Evolutionary conservation across 1,140 invertebrate species (phyloP).

Genomic region (Anastatus disparis): DNA sequence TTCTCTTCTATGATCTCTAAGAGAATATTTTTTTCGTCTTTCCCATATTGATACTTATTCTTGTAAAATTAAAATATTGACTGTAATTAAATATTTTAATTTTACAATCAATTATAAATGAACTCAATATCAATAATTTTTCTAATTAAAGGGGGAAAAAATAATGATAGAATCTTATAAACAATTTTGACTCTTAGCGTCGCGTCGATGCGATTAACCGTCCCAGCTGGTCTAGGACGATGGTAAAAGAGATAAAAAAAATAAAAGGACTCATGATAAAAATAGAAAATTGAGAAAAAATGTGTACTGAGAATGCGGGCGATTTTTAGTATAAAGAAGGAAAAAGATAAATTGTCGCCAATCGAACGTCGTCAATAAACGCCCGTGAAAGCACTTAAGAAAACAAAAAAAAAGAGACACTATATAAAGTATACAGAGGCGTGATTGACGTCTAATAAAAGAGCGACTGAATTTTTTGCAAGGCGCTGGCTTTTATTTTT

Average conservation of each 20-base stretch:
- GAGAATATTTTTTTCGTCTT: no score
- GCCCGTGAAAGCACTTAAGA: background rate
- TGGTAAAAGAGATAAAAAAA: background rate
- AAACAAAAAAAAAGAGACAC: background rate
- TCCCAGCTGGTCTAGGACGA: conserved; percentile 29
- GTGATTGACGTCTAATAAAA: background rate
- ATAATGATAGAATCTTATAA: no score
- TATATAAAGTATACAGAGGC: no score
- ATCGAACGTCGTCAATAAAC: background rate
- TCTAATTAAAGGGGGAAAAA: no score
- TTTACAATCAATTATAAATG: no score
- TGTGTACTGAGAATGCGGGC: no score
- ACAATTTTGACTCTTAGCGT: background rate
- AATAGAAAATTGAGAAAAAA: background rate
- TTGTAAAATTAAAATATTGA: no score
- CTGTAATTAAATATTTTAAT: no score
- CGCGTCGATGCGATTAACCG: background rate
- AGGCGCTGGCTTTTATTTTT: conserved; percentile 28
- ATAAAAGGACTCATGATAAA: background rate
- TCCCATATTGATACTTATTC: no score
- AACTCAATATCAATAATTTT: no score
- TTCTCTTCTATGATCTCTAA: no score
- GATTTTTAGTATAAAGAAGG: no score
- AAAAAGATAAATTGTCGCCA: background rate
- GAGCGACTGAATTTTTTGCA: background rate